Percentiles rank a stretch among this genome's conserved stretches.
These are phyloP conservation scores for Tragelaphus strepsiceros DNA, from an alignment of 2,113 vertebrate genomes.

Conservation along the genomic window DNA sequence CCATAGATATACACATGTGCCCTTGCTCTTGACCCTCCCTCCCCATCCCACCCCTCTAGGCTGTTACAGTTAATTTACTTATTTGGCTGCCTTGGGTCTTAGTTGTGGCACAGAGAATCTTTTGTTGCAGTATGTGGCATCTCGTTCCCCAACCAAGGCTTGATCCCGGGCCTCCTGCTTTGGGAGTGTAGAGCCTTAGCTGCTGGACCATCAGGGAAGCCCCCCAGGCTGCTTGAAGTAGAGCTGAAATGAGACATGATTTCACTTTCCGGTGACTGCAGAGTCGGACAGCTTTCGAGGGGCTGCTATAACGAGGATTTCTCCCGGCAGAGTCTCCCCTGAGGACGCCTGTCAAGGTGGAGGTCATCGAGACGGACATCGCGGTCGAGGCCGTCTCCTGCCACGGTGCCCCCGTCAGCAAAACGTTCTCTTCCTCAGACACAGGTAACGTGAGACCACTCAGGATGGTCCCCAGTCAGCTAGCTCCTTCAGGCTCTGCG, in stretches of 20 bases:
- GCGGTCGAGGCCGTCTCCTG: conserved; percentile 83
- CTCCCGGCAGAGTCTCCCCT: conserved; percentile 83
- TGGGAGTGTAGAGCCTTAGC: neutral
- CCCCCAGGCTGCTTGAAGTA: rapidly evolving
- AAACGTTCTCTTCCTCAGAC: conserved; percentile 94
- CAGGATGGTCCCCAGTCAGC: neutral
- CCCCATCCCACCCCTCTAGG: neutral
- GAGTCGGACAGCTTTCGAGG: rapidly evolving
- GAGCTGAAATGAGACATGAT: rapidly evolving
- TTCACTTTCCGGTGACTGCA: rapidly evolving
- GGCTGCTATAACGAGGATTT: neutral
- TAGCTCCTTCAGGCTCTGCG: neutral
- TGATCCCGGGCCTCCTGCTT: neutral
- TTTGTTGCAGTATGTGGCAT: neutral
- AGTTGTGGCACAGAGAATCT: neutral
- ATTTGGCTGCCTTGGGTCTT: neutral
- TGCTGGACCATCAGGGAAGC: neutral
- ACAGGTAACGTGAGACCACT: conserved; percentile 80
- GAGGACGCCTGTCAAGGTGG: conserved; percentile 83
- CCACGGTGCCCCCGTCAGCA: conserved; percentile 87
- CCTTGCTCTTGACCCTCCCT: neutral
- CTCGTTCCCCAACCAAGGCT: neutral
- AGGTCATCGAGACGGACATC: conserved; percentile 88
- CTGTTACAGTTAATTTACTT: neutral
- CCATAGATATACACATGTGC: neutral